Evolutionary conservation across 2,113 vertebrate species (phyloP).

Genomic region (Anarhynchus alexandrinus): DNA sequence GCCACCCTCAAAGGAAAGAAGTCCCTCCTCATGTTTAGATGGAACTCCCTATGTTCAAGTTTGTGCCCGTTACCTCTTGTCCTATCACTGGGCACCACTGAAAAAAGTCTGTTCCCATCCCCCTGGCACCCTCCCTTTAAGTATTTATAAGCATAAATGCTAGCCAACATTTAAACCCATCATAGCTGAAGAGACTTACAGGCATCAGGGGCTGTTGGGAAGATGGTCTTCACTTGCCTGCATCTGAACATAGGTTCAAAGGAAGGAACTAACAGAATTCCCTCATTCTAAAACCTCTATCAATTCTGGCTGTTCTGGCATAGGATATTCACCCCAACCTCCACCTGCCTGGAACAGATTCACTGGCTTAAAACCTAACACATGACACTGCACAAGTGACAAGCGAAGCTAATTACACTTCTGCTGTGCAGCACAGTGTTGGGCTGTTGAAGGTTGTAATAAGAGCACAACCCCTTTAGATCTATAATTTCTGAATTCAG

Average conservation of each 20-base stretch:
- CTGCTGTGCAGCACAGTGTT: neutral
- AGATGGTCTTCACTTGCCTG: neutral
- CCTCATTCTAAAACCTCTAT: neutral
- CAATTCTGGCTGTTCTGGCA: neutral
- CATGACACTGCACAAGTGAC: neutral
- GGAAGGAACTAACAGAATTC: neutral
- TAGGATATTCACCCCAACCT: neutral
- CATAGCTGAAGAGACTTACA: neutral
- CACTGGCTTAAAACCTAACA: neutral
- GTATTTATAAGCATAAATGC: neutral
- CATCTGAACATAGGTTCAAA: neutral
- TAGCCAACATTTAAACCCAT: neutral
- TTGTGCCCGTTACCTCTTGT: too few relatives aligned
- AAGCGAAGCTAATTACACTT: neutral
- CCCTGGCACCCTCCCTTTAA: too few relatives aligned
- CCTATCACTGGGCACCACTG: too few relatives aligned
- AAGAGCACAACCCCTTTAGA: neutral
- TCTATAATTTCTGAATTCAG: neutral
- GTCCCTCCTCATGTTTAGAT: too few relatives aligned
- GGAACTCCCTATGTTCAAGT: too few relatives aligned
- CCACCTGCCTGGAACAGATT: neutral
- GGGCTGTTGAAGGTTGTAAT: neutral
- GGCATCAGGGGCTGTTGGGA: neutral
- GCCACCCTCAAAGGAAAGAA: too few relatives aligned
- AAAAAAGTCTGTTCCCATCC: too few relatives aligned